phyloP scores from a whole-genome alignment of 2,113 vertebrate species.

The Otocyon megalotis region DNA sequence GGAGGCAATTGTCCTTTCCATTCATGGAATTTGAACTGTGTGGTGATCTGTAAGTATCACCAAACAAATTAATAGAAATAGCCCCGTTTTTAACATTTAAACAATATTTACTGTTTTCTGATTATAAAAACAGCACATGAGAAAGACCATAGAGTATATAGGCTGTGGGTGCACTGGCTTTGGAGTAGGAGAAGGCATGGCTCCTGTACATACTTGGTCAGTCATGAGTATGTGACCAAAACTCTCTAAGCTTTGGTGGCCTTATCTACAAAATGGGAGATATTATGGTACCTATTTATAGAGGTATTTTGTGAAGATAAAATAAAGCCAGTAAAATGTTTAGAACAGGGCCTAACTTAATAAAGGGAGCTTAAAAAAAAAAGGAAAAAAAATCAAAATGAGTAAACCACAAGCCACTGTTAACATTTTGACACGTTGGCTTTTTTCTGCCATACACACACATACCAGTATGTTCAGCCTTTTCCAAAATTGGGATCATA shows the following conservation, averaged over 20 bases:
- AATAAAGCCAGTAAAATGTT: neutral
- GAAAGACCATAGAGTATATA: neutral
- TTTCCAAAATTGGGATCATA: neutral
- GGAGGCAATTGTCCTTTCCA: neutral
- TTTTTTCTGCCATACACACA: neutral
- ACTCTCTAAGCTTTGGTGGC: neutral
- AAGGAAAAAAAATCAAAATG: neutral
- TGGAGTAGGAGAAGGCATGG: neutral
- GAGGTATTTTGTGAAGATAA: constrained; percentile 17
- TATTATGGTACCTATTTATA: neutral
- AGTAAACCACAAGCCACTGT: neutral
- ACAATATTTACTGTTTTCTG: neutral
- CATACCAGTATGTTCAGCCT: no score
- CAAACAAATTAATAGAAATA: neutral
- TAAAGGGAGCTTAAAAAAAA: neutral
- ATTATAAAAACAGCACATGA: neutral
- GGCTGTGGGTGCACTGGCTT: neutral
- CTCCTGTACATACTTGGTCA: neutral
- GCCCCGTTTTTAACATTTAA: neutral
- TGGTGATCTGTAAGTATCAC: neutral
- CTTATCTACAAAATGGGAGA: neutral
- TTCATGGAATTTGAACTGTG: neutral
- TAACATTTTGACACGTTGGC: constrained; percentile 25
- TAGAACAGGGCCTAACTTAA: neutral
- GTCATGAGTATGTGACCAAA: neutral